Conservation (phyloP, 2,888 invertebrate species). For the Crepidodera aurea region DNA sequence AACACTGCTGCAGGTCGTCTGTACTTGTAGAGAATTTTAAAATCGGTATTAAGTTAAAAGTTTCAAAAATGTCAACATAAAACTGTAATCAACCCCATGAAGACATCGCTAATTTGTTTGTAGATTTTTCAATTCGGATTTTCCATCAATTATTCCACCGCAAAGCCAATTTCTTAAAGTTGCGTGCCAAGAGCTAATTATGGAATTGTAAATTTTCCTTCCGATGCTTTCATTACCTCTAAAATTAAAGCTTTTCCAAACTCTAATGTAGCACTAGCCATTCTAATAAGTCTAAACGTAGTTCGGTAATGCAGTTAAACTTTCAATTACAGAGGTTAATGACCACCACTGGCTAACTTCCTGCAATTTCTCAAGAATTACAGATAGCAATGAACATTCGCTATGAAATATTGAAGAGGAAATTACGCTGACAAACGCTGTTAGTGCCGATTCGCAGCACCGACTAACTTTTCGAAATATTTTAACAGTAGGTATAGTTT, state of each 20-base stretch:
- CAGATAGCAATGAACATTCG: slow-evolving; percentile 31
- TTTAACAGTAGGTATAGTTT: background rate
- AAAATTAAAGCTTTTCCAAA: slow-evolving; percentile 8
- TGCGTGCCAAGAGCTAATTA: too few relatives aligned
- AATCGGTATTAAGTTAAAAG: too few relatives aligned
- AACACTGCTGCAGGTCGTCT: too few relatives aligned
- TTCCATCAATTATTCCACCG: too few relatives aligned
- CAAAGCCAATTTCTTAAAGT: too few relatives aligned
- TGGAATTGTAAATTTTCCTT: too few relatives aligned
- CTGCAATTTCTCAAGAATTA: slow-evolving; percentile 40
- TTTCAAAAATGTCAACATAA: too few relatives aligned
- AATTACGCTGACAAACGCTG: background rate
- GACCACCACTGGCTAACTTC: slow-evolving; percentile 39
- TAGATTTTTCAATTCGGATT: too few relatives aligned
- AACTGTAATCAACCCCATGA: too few relatives aligned
- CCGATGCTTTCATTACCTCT: slow-evolving; percentile 29
- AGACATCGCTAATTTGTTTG: too few relatives aligned
- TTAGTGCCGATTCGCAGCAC: background rate
- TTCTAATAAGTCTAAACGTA: slow-evolving; percentile 30
- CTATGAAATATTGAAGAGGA: slow-evolving; percentile 32
- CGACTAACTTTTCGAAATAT: background rate
- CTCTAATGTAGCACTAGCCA: slow-evolving; percentile 14
- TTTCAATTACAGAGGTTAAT: slow-evolving; percentile 41
- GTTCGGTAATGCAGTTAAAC: slow-evolving; percentile 38
- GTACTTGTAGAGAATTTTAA: too few relatives aligned